These are phyloP conservation scores for Virgularia gustaviana DNA, from an alignment of 92 coral and sea anemone genomes.

Conservation along the genomic window DNA sequence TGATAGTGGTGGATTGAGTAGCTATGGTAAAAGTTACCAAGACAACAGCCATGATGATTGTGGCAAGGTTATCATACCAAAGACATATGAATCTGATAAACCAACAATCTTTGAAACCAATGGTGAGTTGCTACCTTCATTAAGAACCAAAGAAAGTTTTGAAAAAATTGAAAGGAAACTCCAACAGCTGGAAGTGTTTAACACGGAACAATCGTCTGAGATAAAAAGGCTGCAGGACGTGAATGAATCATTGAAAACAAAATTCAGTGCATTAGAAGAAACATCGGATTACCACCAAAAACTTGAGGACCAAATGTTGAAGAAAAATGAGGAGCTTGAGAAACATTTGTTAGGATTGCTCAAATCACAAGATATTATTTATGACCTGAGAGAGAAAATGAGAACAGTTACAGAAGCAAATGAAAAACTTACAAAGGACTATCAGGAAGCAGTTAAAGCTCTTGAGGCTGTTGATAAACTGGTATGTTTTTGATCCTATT, in stretches of 20 bases:
- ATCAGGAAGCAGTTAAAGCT: slow-evolving; percentile 94
- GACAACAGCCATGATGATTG: background rate
- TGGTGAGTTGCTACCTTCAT: background rate
- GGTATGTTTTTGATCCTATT: slow-evolving; percentile 51
- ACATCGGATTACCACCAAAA: slow-evolving; percentile 9
- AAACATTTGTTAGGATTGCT: slow-evolving; percentile 29
- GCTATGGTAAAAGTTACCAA: background rate
- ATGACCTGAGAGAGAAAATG: slow-evolving; percentile 77
- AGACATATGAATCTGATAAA: too few species aligned
- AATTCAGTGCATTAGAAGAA: slow-evolving; percentile 20
- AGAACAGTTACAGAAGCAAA: slow-evolving; percentile 67
- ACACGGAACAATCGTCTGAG: slow-evolving; percentile 56
- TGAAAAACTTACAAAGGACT: slow-evolving; percentile 68
- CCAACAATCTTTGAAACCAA: too few species aligned
- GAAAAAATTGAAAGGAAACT: slow-evolving; percentile 44
- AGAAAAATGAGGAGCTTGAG: slow-evolving; percentile 32
- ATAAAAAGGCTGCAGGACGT: slow-evolving; percentile 4
- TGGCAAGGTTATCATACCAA: background rate
- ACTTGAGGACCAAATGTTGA: slow-evolving; percentile 18
- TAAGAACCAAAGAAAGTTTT: too few species aligned
- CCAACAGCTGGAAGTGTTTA: slow-evolving; percentile 38
- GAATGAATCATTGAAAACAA: slow-evolving; percentile 8
- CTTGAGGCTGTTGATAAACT: slow-evolving; percentile 98
- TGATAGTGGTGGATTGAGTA: slow-evolving; percentile 2
- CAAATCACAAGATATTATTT: slow-evolving; percentile 64